Base-by-base conservation (phyloP, 2,888 invertebrate genomes). In the Melieria picta region DNA sequence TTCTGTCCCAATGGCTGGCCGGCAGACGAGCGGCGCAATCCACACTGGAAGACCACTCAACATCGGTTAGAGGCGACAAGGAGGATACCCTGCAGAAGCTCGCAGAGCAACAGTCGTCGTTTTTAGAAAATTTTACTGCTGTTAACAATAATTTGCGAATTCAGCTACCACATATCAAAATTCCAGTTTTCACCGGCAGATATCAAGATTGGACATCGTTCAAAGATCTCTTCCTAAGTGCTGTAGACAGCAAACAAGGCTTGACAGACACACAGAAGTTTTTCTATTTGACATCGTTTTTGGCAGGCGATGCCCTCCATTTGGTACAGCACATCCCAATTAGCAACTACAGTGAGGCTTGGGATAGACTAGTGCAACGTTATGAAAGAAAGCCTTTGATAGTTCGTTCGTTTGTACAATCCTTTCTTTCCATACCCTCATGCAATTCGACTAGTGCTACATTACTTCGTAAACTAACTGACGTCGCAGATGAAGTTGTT, bases 401-500 rank as follows among this genome's bases (percentile, higher is more conserved):
- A n/a, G 30, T 74, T 64, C 52, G 69, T 45, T 69, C 72, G 46
- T 45, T 64, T 63, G 45, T 62, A 10, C 58, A 63, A 46, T 63
- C 66, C 7, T 68, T 67, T 63, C 46, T 68, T 47, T 50, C 42
- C 16, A 47, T 67, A 9, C 57, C 71, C 2, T 43, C 71, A 7
- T 42, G 16, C n/a, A 42, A 9, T 48, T 43, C 55, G 30, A 7
- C 9, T 16, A 58, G 69, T 47, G 62, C 55, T 16, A 0, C 11
- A 11, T n/a, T 11, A 46, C 55, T 75, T 43, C 60, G 73, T 3
- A 58, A 73, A 48, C 62, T 74, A 6, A 57, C 56, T 9, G 72
- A 75, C 42, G 63, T 69, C 42, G 72, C 73, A 4, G 71, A 71
- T 56, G 68, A 73, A 50, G 71, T 65, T 3, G 69, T 73, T 7